phyloP scores from a whole-genome alignment of 37 sponge, comb jelly and placozoan genomes.

The Tethya wilhelma region DNA sequence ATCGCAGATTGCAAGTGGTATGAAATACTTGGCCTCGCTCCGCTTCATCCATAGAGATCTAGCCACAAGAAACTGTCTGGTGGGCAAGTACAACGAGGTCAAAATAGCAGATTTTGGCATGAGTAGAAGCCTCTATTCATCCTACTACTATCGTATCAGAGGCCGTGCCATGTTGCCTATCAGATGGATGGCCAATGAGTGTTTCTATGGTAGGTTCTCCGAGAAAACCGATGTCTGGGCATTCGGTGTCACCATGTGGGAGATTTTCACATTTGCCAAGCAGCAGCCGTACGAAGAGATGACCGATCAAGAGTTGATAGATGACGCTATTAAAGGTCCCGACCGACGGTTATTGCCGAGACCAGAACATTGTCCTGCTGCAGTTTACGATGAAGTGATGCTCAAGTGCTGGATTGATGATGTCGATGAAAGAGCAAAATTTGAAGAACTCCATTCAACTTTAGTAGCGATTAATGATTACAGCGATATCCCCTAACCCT shows the following conservation, averaged over 20 bases:
- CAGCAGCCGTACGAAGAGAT: constrained; percentile 64
- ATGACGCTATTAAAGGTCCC: constrained; percentile 60
- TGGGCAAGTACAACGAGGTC: constrained; percentile 64
- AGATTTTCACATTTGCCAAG: constrained; percentile 73
- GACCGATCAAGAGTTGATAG: constrained; percentile 72
- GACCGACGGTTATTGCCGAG: constrained; percentile 25
- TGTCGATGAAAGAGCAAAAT: constrained; percentile 52
- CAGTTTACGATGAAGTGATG: constrained; percentile 65
- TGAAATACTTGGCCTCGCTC: constrained; percentile 80
- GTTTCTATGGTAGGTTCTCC: constrained; percentile 85
- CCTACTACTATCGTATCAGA: constrained; percentile 60
- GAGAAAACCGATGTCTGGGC: constrained; percentile 85
- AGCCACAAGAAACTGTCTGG: constrained; percentile 84
- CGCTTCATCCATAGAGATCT: constrained; percentile 83
- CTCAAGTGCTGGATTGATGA: constrained; percentile 67
- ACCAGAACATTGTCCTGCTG: constrained; percentile 61
- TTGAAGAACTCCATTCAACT: constrained; percentile 48
- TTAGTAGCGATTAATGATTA: constrained; percentile 38
- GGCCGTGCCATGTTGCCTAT: constrained; percentile 63
- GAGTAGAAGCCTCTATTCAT: constrained; percentile 70
- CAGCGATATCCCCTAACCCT: constrained; percentile 28
- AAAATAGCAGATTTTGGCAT: constrained; percentile 91
- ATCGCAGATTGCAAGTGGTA: constrained; percentile 76
- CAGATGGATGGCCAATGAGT: constrained; percentile 87
- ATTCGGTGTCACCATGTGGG: constrained; percentile 88